Base-by-base conservation (phyloP, 2,888 invertebrate species). In the Eristalis tenax region DNA sequence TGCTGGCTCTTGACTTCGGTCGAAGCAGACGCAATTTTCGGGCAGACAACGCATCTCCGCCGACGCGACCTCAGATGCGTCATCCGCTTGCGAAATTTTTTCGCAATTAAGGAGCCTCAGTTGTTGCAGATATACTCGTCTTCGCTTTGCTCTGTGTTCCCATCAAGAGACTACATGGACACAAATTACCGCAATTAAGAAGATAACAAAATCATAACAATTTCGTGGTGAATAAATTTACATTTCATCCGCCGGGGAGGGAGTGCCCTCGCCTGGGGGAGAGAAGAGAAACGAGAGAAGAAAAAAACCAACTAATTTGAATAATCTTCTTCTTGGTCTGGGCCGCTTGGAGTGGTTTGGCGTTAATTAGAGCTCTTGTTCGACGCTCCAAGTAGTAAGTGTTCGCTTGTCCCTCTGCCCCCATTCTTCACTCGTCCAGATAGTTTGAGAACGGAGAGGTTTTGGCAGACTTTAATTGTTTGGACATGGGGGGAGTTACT, bases 121-220 rank as follows among this genome's bases (percentile, higher is more conserved):
- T 38, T 40, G 18, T 40, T 32, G 5, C 65, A 64, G 64, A 32
- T 40, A 26, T 35, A 32, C 57, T 23, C n/a, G 57, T 43, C 32
- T 35, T 63, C 56, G 11, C 28, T 22, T 61, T 13, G 18, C 69
- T 59, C 61, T 73, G 66, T 73, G 63, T 65, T 69, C 18, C 82
- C 59, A 35, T 23, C 26, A 13, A 13, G 35, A 40, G 35, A 75
- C 78, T 78, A 86, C 74, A 75, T 83, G 86, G 66, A 86, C 86
- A 86, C 86, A 86, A 86, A 86, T 86, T 86, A 86, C 86, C 69
- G 78, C 78, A 86, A 82, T 86, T 82, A 86, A 82, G 83, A 40
- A 86, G 86, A 86, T 86, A 86, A 86, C 86, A 86, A 86, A 86
- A 86, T 86, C 86, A 86, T 86, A 86, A 86, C 77, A 86, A 83